A percentile compares a stretch with the other conserved stretches of the same genome.
phyloP scores from a whole-genome alignment of 2,888 invertebrate species.

The Cheiracanthium punctorium region DNA sequence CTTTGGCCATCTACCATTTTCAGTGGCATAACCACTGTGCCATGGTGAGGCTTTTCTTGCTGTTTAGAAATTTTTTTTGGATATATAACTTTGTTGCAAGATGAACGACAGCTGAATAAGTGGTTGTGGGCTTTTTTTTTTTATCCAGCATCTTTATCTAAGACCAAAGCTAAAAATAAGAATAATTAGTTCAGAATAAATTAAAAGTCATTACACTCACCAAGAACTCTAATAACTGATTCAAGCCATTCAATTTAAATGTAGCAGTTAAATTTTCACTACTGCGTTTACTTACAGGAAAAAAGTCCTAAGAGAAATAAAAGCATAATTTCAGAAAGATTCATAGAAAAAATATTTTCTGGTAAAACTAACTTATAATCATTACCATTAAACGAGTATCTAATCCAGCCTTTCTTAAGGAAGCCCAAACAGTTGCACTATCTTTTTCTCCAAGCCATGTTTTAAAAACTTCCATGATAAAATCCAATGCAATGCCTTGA shows the following conservation, averaged over 20 bases:
- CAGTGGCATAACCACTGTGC: too few species aligned
- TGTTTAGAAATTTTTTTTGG: too few species aligned
- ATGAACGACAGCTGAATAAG: too few species aligned
- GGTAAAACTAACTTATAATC: background rate
- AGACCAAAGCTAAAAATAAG: background rate
- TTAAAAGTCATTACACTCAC: constrained; percentile 74
- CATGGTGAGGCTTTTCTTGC: too few species aligned
- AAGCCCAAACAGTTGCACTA: constrained; percentile 87
- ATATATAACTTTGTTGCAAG: too few species aligned
- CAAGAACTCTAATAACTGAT: constrained; percentile 82
- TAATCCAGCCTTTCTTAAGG: constrained; percentile 90
- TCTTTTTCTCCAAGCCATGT: constrained; percentile 95
- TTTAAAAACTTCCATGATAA: constrained; percentile 92
- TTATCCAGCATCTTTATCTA: too few species aligned
- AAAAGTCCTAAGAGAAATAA: constrained; percentile 81
- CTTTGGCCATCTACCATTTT: too few species aligned
- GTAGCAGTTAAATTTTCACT: constrained; percentile 87
- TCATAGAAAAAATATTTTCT: background rate
- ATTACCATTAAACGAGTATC: constrained; percentile 78
- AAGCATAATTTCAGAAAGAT: too few species aligned
- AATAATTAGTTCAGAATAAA: background rate
- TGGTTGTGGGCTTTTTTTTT: too few species aligned
- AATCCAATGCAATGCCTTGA: constrained; percentile 91
- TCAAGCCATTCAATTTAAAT: constrained; percentile 87
- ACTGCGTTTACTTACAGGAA: constrained; percentile 94